These are phyloP conservation scores for Drosophila parthenogenetica DNA, from an alignment of 2,888 invertebrate species.

Conservation along the genomic window DNA sequence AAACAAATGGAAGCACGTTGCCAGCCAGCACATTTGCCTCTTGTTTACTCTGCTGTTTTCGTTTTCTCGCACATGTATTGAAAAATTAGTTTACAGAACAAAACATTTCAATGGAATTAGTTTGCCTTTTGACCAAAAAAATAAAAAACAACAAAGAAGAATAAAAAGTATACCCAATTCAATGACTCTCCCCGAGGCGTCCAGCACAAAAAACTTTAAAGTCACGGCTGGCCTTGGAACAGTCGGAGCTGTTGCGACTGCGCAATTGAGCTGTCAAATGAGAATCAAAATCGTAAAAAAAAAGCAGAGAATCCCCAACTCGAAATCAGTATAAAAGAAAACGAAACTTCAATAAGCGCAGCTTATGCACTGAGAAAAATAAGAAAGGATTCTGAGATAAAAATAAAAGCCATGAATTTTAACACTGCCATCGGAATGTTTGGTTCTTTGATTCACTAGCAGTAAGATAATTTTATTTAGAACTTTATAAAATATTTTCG, in stretches of 20 bases:
- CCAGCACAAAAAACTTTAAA: conserved; percentile 23
- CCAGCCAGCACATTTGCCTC: conserved; percentile 44
- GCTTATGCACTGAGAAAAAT: neutral
- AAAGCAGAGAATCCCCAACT: conserved; percentile 14
- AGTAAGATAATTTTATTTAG: neutral
- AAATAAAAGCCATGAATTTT: no score
- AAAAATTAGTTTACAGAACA: conserved; percentile 59
- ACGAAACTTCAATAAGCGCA: conserved; percentile 16
- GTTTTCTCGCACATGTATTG: conserved; percentile 40
- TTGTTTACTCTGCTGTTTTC: conserved; percentile 52
- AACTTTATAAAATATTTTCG: neutral
- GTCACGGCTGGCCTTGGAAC: conserved; percentile 59
- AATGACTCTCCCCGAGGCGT: conserved; percentile 1
- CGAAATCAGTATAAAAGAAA: conserved; percentile 24
- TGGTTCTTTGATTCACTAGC: neutral
- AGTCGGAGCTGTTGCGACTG: conserved; percentile 52
- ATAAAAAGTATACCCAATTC: neutral
- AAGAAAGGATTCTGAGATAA: neutral
- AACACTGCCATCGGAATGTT: no score
- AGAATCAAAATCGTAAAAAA: conserved; percentile 23
- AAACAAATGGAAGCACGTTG: conserved; percentile 57
- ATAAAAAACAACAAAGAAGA: neutral
- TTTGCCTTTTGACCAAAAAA: conserved; percentile 42
- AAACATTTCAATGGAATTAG: conserved; percentile 72
- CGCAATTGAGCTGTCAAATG: conserved; percentile 68